These are phyloP conservation scores for Hypselothyrea guttata DNA, from an alignment of 2,888 invertebrate species.

Conservation along the genomic window DNA sequence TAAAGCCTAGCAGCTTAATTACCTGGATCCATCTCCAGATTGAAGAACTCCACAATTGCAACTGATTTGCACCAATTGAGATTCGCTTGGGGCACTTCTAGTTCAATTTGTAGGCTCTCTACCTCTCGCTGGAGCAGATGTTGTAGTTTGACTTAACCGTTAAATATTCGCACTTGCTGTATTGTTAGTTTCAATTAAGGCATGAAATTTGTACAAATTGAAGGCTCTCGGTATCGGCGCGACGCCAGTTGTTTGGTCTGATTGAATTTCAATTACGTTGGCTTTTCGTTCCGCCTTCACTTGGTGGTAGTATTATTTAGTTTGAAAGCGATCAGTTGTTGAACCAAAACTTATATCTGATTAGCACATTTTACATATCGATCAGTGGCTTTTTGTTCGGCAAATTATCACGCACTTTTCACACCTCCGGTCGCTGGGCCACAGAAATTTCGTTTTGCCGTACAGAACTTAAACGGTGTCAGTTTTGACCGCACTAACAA, in stretches of 20 bases:
- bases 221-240: constrained; percentile 44
- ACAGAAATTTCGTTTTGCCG: too few species aligned
- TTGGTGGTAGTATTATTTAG: constrained; percentile 6
- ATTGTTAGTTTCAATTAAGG: constrained; percentile 74
- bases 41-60: constrained; percentile 67
- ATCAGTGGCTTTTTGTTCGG: constrained; percentile 50
- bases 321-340: constrained; percentile 43
- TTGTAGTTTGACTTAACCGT: constrained; percentile 31
- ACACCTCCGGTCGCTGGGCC: constrained; percentile 57
- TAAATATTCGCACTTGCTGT: constrained; percentile 68
- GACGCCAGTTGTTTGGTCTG: constrained; percentile 59
- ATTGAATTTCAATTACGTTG: constrained; percentile 44
- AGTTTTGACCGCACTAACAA: constrained; percentile 18
- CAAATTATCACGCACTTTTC: constrained; percentile 79
- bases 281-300: constrained; percentile 19
- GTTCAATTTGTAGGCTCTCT: too few species aligned
- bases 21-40: constrained; percentile 70
- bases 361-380: constrained; percentile 70
- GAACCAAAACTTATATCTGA: constrained; percentile 72
- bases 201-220: constrained; percentile 74
- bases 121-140: constrained; percentile 6
- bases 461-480: constrained; percentile 2
- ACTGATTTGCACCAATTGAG: constrained; percentile 32
- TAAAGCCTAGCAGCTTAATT: background rate
- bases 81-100: too few species aligned